Evolutionary conservation across 2,113 vertebrate genomes (phyloP).

Genomic region (Plecotus auritus): DNA sequence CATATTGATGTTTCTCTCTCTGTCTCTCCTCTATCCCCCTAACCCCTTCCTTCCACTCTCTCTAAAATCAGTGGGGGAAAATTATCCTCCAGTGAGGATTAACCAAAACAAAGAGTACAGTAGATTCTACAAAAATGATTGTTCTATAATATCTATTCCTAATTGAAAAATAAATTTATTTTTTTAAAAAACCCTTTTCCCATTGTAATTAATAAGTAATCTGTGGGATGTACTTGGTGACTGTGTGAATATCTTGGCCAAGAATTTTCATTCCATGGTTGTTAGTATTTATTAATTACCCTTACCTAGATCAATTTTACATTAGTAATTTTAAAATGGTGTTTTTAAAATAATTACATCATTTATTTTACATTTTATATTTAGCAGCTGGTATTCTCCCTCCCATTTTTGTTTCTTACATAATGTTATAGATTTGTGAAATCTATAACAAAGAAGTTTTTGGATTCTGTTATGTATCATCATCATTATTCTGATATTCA

Average conservation of each 20-base stretch:
- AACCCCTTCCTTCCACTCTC: too few relatives aligned
- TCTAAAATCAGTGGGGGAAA: too few relatives aligned
- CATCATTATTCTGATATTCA: not conserved
- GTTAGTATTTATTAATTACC: not conserved
- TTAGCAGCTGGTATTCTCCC: not conserved
- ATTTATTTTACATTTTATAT: conserved; percentile 18
- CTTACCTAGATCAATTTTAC: not conserved
- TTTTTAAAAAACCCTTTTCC: not conserved
- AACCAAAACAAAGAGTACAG: not conserved
- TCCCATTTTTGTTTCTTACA: not conserved
- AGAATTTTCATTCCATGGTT: not conserved
- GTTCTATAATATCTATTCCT: not conserved
- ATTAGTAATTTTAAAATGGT: conserved; percentile 10
- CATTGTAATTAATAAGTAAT: not conserved
- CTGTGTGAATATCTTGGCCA: not conserved
- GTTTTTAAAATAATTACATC: not conserved
- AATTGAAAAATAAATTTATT: not conserved
- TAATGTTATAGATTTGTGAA: not conserved
- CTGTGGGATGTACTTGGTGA: not conserved
- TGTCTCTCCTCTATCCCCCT: too few relatives aligned
- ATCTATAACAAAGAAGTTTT: not conserved
- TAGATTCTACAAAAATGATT: not conserved
- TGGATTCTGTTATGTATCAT: not conserved
- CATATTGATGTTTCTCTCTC: too few relatives aligned
- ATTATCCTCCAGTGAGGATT: too few relatives aligned